Conservation (phyloP, 2,113 vertebrate genomes). For the Haliaeetus leucogaster region DNA sequence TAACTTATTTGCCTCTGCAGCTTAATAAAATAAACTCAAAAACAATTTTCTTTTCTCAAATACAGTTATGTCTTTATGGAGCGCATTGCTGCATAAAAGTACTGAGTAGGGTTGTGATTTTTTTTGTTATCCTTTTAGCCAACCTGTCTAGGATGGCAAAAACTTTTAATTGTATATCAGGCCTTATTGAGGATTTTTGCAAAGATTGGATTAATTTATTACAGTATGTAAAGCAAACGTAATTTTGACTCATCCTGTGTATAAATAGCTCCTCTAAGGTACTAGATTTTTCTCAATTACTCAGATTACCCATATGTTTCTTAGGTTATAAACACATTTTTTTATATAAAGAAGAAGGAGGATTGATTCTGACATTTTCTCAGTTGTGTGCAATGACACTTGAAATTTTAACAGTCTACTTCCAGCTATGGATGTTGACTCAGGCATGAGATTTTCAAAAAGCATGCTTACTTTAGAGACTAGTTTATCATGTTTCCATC, state of each 20-base stretch:
- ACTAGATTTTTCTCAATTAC: constrained; percentile 32
- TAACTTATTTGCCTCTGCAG: background rate
- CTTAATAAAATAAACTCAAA: background rate
- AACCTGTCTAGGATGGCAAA: background rate
- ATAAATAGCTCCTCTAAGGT: background rate
- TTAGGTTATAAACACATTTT: background rate
- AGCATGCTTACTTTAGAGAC: constrained; percentile 20
- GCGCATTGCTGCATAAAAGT: background rate
- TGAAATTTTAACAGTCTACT: background rate
- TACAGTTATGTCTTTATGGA: background rate
- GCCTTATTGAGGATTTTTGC: background rate
- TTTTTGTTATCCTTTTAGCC: background rate
- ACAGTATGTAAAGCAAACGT: background rate
- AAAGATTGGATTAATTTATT: background rate
- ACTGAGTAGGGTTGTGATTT: background rate
- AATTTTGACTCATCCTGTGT: background rate
- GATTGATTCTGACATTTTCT: constrained; percentile 39
- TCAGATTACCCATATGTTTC: constrained; percentile 10
- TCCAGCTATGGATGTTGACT: constrained; percentile 15
- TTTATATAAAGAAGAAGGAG: background rate
- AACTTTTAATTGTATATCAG: background rate
- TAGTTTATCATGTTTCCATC: constrained; percentile 46
- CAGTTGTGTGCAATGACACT: background rate
- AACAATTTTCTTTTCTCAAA: background rate
- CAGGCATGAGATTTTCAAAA: constrained; percentile 33